Conservation (phyloP, 2,113 vertebrate genomes). For the Saguinus imperator region DNA sequence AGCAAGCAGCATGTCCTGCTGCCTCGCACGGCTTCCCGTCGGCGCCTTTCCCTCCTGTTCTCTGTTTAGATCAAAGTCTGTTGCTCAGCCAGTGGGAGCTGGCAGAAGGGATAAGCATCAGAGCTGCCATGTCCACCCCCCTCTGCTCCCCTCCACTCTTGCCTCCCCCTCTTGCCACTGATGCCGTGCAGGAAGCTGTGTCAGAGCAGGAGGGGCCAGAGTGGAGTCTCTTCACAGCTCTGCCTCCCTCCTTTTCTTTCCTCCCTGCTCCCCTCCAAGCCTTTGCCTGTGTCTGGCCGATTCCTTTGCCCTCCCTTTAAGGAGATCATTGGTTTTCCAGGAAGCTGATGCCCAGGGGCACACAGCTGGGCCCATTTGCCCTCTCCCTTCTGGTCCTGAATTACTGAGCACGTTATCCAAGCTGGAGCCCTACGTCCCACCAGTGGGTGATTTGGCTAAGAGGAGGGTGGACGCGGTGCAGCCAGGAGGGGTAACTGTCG, state of each 20-base stretch:
- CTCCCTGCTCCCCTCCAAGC: background rate
- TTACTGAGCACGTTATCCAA: accelerated
- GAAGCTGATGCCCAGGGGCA: background rate
- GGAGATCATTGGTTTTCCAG: background rate
- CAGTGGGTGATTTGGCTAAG: accelerated
- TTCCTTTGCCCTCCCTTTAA: too few species aligned
- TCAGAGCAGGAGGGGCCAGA: background rate
- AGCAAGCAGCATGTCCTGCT: accelerated
- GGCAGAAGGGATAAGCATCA: background rate
- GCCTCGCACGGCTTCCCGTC: accelerated
- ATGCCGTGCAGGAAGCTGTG: background rate
- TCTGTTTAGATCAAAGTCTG: background rate
- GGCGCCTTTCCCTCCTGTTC: background rate
- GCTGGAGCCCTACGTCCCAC: too few species aligned
- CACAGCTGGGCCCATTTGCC: background rate
- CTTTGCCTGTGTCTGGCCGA: background rate
- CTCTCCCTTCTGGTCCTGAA: background rate
- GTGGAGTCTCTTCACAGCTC: background rate
- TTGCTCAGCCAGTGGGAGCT: background rate
- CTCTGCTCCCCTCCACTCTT: background rate
- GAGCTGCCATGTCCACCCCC: accelerated
- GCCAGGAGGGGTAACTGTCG: accelerated
- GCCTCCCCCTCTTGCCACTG: background rate
- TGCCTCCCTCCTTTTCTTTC: background rate
- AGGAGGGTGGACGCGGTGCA: accelerated